A percentile compares a stretch with the other conserved stretches of the same genome.
Evolutionary conservation across 2,888 invertebrate species (phyloP).

Genomic region (Tholera decimalis): DNA sequence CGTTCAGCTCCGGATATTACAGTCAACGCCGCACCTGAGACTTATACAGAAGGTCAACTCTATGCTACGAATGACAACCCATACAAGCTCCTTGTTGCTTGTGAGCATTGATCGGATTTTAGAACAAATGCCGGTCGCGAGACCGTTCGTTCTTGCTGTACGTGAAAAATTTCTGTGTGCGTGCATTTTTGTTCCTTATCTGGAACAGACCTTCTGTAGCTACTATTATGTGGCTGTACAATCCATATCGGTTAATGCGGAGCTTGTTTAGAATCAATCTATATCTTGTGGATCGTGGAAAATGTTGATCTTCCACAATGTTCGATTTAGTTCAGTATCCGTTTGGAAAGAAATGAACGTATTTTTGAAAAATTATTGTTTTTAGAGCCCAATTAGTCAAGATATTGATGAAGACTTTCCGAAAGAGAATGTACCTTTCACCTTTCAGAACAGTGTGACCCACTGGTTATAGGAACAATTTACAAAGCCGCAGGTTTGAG

Average conservation of each 20-base stretch:
- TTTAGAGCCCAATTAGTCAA: background rate
- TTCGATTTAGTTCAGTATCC: background rate
- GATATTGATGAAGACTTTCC: background rate
- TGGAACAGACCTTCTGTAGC: background rate
- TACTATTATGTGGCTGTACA: background rate
- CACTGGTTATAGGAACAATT: too few species aligned
- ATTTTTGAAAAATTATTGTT: background rate
- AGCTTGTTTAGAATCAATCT: slow-evolving; percentile 26
- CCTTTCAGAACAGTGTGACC: too few species aligned
- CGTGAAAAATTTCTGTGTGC: too few species aligned
- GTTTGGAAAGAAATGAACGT: background rate
- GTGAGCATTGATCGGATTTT: accelerated
- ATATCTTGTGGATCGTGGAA: background rate
- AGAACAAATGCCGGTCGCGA: background rate
- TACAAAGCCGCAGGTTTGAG: too few species aligned
- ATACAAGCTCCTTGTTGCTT: background rate
- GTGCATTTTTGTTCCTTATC: background rate
- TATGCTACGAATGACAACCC: background rate
- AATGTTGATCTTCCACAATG: background rate
- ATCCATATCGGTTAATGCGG: slow-evolving; percentile 5
- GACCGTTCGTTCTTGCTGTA: background rate
- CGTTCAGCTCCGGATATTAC: slow-evolving; percentile 71
- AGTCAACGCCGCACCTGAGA: slow-evolving; percentile 20
- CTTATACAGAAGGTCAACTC: background rate
- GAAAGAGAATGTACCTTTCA: background rate